Base-by-base conservation (phyloP, 2,888 invertebrate species). In the Cyclophora punctaria region DNA sequence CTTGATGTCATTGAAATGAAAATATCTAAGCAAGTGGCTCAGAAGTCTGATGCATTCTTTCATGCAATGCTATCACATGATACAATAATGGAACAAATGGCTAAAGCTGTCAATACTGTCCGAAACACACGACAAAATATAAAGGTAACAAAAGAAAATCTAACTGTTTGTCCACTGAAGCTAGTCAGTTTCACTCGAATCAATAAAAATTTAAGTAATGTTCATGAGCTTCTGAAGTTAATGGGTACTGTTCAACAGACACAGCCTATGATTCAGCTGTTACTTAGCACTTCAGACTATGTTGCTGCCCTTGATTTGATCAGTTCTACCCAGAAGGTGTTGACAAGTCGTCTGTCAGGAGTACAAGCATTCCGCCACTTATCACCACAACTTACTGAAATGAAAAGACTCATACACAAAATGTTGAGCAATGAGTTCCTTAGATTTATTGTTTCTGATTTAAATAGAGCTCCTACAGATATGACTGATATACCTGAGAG, bases 31-130 rank as follows among this genome's bases (percentile, higher is more conserved):
- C 98, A 98, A 89, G 93, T 98, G 49, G 96, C 98, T 35, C 94
- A 95, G 67, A 97, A 98, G 76, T 98, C 98, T 5, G 96, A 96
- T 64, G 98, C 98, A 20, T 99, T 99, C 87, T 99, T 99, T 76
- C 95, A 97, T 80, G 98, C 98, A 1, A 98, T 99, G 95, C 94
- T 98, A 49, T 98, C 98, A 4, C 99, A 99, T 82, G 98, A 99
- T 76, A 95, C 96, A 35, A 94, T 99, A 47, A 96, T 98, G 93
- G 97, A 97, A 63, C 96, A 98, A 74, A 94, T 99, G 91, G 93
- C 93, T 1, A 92, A 93, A 71, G 96, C 97, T 33, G 92, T 94
- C 5, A 91, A 90, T 53, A 94, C 95, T 69, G 94, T 97, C 37
- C 91, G 92, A 69, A 89, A 90, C 46, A 89, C 96, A 47, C 90